Conservation (phyloP, 2,797 vertebrate species). For the Diglossa cyanea region DNA sequence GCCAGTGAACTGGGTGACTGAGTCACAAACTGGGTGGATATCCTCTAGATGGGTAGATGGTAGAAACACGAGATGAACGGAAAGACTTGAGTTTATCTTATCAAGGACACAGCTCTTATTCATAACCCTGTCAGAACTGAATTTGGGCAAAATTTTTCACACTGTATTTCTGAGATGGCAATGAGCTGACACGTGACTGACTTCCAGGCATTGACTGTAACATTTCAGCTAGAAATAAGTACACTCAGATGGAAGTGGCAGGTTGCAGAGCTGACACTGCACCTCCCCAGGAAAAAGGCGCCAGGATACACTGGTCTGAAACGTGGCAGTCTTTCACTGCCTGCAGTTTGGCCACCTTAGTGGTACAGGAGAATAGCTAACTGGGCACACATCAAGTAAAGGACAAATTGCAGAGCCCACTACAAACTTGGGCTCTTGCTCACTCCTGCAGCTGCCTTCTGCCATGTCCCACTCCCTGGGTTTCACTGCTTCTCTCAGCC, state of each 20-base stretch:
- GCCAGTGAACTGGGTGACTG: neutral
- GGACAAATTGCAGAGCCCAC: neutral
- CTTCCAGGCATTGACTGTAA: neutral
- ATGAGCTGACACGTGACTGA: neutral
- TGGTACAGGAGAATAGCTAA: neutral
- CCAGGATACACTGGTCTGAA: neutral
- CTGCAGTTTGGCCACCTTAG: neutral
- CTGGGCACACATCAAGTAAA: rapidly evolving
- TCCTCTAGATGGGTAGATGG: neutral
- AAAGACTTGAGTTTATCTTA: neutral
- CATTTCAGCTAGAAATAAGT: slow-evolving; percentile 6
- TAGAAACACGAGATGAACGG: rapidly evolving
- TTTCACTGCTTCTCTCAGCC: neutral
- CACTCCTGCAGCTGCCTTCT: neutral
- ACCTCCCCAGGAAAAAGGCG: neutral
- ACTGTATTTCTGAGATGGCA: neutral
- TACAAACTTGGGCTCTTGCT: neutral
- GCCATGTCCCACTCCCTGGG: neutral
- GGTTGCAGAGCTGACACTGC: neutral
- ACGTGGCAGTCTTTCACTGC: neutral
- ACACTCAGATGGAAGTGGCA: neutral
- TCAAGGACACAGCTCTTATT: neutral
- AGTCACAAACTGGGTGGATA: neutral
- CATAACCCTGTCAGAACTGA: neutral
- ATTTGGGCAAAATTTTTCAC: neutral